A percentile compares a stretch with the other conserved stretches of the same genome.
Evolutionary conservation across 2,797 vertebrate genomes (phyloP).

Genomic region (Bovichtus diacanthus): DNA sequence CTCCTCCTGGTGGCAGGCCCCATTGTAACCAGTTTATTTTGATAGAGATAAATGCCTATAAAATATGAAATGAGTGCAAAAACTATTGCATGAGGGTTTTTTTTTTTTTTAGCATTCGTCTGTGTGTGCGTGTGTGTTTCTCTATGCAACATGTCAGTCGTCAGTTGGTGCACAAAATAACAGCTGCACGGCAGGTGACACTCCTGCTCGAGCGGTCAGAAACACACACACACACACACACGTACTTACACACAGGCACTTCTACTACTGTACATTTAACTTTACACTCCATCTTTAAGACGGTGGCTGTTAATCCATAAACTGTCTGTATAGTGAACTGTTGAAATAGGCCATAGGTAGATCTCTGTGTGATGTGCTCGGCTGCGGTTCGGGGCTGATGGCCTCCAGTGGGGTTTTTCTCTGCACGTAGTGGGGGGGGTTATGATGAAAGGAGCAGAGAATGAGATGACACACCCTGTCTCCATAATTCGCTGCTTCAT

Average conservation of each 20-base stretch:
- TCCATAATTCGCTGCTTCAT: slow-evolving; percentile 82
- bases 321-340: slow-evolving; percentile 45
- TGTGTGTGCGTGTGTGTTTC: slow-evolving; percentile 4
- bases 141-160: slow-evolving; percentile 26
- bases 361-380: slow-evolving; percentile 64
- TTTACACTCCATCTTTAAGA: slow-evolving; percentile 39
- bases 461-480: slow-evolving; percentile 86
- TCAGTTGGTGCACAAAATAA: slow-evolving; percentile 39
- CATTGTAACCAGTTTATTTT: background rate
- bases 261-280: slow-evolving; percentile 27
- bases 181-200: slow-evolving; percentile 47
- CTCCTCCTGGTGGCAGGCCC: too few relatives aligned
- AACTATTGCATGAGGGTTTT: too few relatives aligned
- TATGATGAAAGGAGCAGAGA: slow-evolving; percentile 83
- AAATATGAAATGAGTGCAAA: too few relatives aligned
- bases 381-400: slow-evolving; percentile 64
- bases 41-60: fast-evolving
- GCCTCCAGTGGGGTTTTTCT: slow-evolving; percentile 77
- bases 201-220: slow-evolving; percentile 17
- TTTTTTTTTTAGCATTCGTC: slow-evolving; percentile 1
- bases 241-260: background rate
- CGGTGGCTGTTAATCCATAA: slow-evolving; percentile 51
- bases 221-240: background rate
- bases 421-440: slow-evolving; percentile 75
- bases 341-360: slow-evolving; percentile 76